These are phyloP conservation scores for Mythimna loreyi DNA, from an alignment of 2,888 invertebrate species.

Conservation along the genomic window DNA sequence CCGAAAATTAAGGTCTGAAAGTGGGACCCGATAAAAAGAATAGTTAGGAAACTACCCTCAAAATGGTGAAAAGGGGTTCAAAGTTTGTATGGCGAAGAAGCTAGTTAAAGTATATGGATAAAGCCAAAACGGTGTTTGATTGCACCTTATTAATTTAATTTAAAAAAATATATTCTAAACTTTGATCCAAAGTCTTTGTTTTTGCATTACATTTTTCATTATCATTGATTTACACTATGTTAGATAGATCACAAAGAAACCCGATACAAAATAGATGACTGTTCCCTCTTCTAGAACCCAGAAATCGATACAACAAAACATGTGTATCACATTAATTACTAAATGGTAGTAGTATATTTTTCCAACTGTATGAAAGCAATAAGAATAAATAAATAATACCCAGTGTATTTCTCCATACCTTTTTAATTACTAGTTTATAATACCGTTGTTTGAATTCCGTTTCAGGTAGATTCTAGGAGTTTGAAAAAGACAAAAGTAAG, in stretches of 20 bases:
- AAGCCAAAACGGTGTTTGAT: too few species aligned
- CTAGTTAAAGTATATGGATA: too few species aligned
- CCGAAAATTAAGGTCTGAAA: too few species aligned
- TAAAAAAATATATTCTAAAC: too few species aligned
- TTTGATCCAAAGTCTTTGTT: too few species aligned
- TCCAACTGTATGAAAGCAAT: background rate
- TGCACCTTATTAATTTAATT: too few species aligned
- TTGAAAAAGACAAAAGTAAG: slow-evolving; percentile 60
- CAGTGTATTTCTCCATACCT: background rate
- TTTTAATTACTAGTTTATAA: slow-evolving; percentile 44
- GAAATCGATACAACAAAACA: slow-evolving; percentile 19
- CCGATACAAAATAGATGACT: background rate
- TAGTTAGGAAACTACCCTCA: too few species aligned
- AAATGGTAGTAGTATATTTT: slow-evolving; percentile 6
- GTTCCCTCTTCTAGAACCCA: background rate
- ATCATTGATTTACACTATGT: background rate
- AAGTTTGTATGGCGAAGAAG: too few species aligned
- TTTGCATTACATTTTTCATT: background rate
- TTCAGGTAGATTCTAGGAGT: slow-evolving; percentile 61
- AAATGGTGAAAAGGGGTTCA: too few species aligned
- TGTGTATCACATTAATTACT: slow-evolving; percentile 11
- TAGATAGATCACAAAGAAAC: background rate
- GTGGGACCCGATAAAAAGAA: too few species aligned
- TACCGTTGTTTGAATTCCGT: slow-evolving; percentile 57
- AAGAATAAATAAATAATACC: background rate